Percentiles rank a stretch among this genome's conserved stretches.
Conservation (phyloP, 2,797 vertebrate genomes). For the Streptopelia turtur region DNA sequence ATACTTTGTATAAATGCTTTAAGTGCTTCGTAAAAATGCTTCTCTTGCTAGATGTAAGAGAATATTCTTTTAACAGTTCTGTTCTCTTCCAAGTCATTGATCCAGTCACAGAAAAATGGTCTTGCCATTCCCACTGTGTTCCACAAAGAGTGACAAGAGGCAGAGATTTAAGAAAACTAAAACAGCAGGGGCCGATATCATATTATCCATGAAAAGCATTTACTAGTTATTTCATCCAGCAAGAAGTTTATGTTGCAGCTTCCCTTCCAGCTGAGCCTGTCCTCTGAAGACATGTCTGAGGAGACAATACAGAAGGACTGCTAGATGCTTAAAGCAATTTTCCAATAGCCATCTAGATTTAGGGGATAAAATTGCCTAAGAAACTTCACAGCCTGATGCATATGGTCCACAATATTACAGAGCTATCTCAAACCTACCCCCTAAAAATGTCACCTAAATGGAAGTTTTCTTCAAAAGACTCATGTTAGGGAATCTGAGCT, state of each 20-base stretch:
- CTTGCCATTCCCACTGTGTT: background rate
- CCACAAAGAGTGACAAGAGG: background rate
- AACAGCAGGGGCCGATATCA: background rate
- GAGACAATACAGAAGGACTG: background rate
- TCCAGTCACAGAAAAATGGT: background rate
- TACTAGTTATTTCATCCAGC: slow-evolving; percentile 45
- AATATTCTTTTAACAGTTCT: background rate
- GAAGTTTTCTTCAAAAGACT: background rate
- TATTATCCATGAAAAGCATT: background rate
- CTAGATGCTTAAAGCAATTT: background rate
- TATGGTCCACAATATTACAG: background rate
- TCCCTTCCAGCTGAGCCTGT: slow-evolving; percentile 32
- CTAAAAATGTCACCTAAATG: background rate
- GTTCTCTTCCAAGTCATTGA: background rate
- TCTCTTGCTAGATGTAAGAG: background rate
- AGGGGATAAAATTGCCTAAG: background rate
- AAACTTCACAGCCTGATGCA: background rate
- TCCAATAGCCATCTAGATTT: background rate
- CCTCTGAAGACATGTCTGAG: background rate
- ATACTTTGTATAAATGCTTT: background rate
- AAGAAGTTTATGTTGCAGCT: slow-evolving; percentile 25
- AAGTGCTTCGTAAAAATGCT: background rate
- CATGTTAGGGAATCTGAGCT: background rate
- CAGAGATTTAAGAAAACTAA: slow-evolving; percentile 34
- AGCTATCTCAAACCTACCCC: background rate